Percentiles rank a stretch among this genome's conserved stretches.
Conservation (phyloP, 1,140 invertebrate genomes). For the Aradophagus sp. region DNA sequence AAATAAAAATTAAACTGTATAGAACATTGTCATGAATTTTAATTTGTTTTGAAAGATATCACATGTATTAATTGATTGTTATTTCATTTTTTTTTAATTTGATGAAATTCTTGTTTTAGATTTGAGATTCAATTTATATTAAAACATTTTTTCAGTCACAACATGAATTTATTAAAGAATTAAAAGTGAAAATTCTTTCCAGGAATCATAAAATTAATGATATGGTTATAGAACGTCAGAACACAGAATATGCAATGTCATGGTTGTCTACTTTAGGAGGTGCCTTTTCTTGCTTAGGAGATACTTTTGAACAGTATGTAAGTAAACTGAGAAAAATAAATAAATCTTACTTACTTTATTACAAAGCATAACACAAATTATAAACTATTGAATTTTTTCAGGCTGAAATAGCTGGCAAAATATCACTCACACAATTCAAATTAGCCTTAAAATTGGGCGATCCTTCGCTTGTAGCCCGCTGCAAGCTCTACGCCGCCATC, state of each 20-base stretch:
- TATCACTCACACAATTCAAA: slow-evolving; percentile 87
- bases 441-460: slow-evolving; percentile 87
- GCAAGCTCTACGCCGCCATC: slow-evolving; percentile 89
- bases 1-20: background rate
- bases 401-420: slow-evolving; percentile 90
- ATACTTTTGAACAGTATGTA: slow-evolving; percentile 87
- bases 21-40: no score
- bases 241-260: slow-evolving; percentile 90
- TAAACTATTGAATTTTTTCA: slow-evolving; percentile 66
- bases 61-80: background rate
- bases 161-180: background rate
- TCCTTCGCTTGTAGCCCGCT: slow-evolving; percentile 84
- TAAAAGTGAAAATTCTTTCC: slow-evolving; percentile 2
- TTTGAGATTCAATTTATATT: background rate
- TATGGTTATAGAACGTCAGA: slow-evolving; percentile 79
- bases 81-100: background rate
- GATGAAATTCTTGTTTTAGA: no score
- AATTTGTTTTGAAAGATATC: no score
- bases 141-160: background rate
- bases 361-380: background rate
- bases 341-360: background rate
- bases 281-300: slow-evolving; percentile 94
- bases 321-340: slow-evolving; percentile 62
- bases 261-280: slow-evolving; percentile 98
- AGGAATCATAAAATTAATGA: slow-evolving; percentile 69